Evolutionary conservation across 2,113 vertebrate species (phyloP).

Genomic region (Carassius carassius): DNA sequence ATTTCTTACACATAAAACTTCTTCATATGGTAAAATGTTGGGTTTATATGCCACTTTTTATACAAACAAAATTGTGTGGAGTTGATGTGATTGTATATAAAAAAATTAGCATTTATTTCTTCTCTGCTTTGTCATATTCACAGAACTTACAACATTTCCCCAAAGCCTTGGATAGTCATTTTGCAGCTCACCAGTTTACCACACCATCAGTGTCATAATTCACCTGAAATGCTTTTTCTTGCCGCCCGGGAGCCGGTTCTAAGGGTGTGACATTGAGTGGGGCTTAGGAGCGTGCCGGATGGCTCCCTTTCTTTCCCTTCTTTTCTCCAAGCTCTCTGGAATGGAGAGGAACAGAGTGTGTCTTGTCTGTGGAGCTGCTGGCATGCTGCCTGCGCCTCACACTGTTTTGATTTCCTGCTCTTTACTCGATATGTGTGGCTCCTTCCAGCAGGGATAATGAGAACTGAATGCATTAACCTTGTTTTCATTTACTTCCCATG

Average conservation of each 20-base stretch:
- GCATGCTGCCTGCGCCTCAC: constrained; percentile 45
- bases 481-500: constrained; percentile 77
- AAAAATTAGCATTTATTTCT: constrained; percentile 9
- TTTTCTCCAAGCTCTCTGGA: constrained; percentile 60
- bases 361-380: constrained; percentile 57
- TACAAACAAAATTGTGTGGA: background rate
- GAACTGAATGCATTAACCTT: constrained; percentile 78
- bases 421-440: constrained; percentile 66
- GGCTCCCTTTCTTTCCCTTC: constrained; percentile 37
- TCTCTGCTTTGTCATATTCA: constrained; percentile 3
- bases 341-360: constrained; percentile 53
- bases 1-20: background rate
- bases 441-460: constrained; percentile 71
- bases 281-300: constrained; percentile 40
- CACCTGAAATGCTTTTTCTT: constrained; percentile 33
- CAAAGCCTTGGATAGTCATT: constrained; percentile 40
- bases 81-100: background rate
- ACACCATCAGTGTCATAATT: constrained; percentile 39
- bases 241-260: constrained; percentile 48
- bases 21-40: background rate
- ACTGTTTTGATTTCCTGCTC: constrained; percentile 74
- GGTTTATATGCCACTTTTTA: background rate
- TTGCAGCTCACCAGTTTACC: constrained; percentile 46
- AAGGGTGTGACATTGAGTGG: constrained; percentile 49
- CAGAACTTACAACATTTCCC: constrained; percentile 10